These are phyloP conservation scores for Dinomys branickii DNA, from an alignment of 2,113 vertebrate genomes.

Conservation along the genomic window DNA sequence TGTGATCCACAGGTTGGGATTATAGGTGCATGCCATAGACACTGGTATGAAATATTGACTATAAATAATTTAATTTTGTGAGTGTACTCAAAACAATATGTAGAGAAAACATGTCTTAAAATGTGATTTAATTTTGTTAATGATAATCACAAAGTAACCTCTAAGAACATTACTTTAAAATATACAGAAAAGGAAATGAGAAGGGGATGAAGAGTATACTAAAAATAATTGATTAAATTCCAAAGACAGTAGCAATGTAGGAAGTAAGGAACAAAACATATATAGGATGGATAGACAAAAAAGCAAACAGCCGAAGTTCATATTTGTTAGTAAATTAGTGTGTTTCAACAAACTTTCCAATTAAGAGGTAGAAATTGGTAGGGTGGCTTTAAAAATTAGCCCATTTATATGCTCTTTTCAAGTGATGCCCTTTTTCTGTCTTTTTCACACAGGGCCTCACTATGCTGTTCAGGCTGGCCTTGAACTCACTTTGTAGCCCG, in stretches of 20 bases:
- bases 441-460: not conserved
- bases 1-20: not conserved
- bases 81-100: not conserved
- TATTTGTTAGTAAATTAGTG: not conserved
- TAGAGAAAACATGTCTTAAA: conserved; percentile 35
- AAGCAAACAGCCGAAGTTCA: not conserved
- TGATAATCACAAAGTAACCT: not conserved
- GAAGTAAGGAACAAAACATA: not conserved
- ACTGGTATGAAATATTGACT: not conserved
- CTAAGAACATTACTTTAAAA: conserved; percentile 15
- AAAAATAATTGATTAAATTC: not conserved
- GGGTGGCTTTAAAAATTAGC: not conserved
- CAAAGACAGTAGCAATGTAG: not conserved
- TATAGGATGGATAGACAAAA: not conserved
- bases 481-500: not conserved
- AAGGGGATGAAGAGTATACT: not conserved
- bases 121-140: not conserved
- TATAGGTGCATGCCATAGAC: not conserved
- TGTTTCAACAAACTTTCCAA: conserved; percentile 6
- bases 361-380: not conserved
- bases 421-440: not conserved
- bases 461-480: not conserved
- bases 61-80: conserved; percentile 21
- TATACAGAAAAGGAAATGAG: not conserved
- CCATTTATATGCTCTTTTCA: not conserved